Base-by-base conservation (phyloP, 2,888 invertebrate species). In the Drosophila mettleri region DNA sequence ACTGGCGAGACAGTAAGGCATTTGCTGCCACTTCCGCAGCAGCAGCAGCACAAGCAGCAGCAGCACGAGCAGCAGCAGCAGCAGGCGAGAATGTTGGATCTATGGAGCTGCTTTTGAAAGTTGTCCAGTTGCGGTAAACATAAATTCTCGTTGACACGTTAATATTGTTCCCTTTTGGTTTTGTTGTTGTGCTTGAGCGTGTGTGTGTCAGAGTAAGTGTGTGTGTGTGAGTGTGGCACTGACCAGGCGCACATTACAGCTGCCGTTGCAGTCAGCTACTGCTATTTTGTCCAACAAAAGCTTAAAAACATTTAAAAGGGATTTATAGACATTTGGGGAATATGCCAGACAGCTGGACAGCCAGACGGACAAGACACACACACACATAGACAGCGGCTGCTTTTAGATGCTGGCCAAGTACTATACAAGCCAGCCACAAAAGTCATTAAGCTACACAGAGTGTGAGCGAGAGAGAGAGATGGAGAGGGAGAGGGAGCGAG, bases 111-210 rank as follows among this genome's bases (percentile, higher is more conserved):
- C 82, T 82, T 82, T 80, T 84, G 87, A 86, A 86, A 86, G 85
- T 86, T 86, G 87, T 86, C 85, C 85, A 86, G 85, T 86, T 86
- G 85, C 87, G 85, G 85, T 86, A 86, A 86, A 86, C 85, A 86
- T 86, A 86, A 86, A 86, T 86, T 86, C 87, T 86, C 87, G 85
- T 86, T 86, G 85, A 86, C 85, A 86, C 87, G 85, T 86, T 86
- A 86, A 86, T 86, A 86, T 86, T 86, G 85, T 86, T 86, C 85
- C 87, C 85, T 78, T 86, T 86, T 86, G 85, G 85, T 74, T 86
- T 75, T 69, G 69, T 55, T 70, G 71, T 55, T 61, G 38, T 36
- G 24, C 45, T 36, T 10, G 43, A 18, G 18, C 34, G 49, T 54
- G 45, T 18, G 31, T 49, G 48, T 14, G 36, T 36, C 36, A 36